Base-by-base conservation (phyloP, 2,113 vertebrate genomes). In the Polyodon spathula region DNA sequence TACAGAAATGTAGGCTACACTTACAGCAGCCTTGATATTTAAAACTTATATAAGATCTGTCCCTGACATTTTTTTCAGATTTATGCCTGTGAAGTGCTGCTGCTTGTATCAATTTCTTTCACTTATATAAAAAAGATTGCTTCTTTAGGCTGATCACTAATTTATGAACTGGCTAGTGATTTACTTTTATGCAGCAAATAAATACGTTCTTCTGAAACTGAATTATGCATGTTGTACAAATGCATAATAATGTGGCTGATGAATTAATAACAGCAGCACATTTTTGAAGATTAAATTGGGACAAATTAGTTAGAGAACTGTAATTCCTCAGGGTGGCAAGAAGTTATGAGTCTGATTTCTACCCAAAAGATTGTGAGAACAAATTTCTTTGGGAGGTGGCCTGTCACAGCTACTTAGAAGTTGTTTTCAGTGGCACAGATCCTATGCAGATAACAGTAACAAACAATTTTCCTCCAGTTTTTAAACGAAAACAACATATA, bases 181-280 rank as follows among this genome's bases (percentile, higher is more conserved):
- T 6, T 15, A 53, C 50, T 66, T 61, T 73, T 73, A 74, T 7
- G 48, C 68, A 63, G 14, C 3, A 76, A 2, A 5, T 68, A 74
- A 74, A 64, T 0, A 44, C 70, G 6, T 12, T 58, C 56, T 44
- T 78, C 46, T 61, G 41, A 50, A 76, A 71, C 75, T 75, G 67
- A 69, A 53, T 70, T 70, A 50, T 65, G 39, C 14, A 68, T 63
- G 6, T 17, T 58, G 40, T 59, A 59, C 16, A 59, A 59, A 42
- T 48, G 37, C 58, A 59, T 50, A 37, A 72, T 61, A 81, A 71
- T 61, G 59, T 71, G 14, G 27, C 43, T 80, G 55, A 78, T 69
- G 71, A 64, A 71, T 76, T 67, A 71, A 64, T 74, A 76, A 76
- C 37, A 52, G 16, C 12, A 41, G 17, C 74, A 74, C 73, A 68